These are phyloP conservation scores for Philonicus albiceps DNA, from an alignment of 2,888 invertebrate species.

Conservation along the genomic window DNA sequence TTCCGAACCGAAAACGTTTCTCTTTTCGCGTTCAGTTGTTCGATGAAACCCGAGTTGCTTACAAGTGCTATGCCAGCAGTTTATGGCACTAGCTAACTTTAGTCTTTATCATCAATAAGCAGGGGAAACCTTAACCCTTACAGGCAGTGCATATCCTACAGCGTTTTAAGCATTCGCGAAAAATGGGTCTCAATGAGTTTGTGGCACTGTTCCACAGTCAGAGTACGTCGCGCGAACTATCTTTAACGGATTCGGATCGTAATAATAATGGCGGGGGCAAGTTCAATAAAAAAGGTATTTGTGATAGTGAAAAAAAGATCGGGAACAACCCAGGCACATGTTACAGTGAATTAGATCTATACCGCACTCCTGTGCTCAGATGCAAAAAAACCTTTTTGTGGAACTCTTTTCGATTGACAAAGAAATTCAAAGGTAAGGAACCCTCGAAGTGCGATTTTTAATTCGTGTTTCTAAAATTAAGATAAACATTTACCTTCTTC, in stretches of 20 bases:
- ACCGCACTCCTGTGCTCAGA: constrained; percentile 54
- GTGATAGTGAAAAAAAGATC: constrained; percentile 28
- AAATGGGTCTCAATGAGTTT: constrained; percentile 63
- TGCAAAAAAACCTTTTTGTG: constrained; percentile 60
- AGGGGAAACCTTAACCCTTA: background rate
- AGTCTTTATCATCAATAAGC: background rate
- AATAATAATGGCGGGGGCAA: constrained; percentile 29
- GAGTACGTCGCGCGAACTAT: constrained; percentile 16
- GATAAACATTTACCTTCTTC: background rate
- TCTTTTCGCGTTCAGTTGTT: constrained; percentile 6
- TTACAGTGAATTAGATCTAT: constrained; percentile 59
- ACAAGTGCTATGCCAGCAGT: background rate
- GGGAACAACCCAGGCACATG: constrained; percentile 42
- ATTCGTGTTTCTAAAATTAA: background rate
- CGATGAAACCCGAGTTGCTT: constrained; percentile 3
- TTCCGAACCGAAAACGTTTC: background rate
- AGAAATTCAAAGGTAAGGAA: constrained; percentile 57
- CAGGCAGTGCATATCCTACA: background rate
- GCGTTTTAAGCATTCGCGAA: background rate
- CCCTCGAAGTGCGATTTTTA: background rate
- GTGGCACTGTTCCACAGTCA: constrained; percentile 61
- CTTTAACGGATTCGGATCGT: constrained; percentile 3
- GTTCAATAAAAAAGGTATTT: background rate
- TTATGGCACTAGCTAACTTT: background rate
- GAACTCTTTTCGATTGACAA: constrained; percentile 62